phyloP scores from a whole-genome alignment of 2,888 invertebrate genomes.

The Automeris io region DNA sequence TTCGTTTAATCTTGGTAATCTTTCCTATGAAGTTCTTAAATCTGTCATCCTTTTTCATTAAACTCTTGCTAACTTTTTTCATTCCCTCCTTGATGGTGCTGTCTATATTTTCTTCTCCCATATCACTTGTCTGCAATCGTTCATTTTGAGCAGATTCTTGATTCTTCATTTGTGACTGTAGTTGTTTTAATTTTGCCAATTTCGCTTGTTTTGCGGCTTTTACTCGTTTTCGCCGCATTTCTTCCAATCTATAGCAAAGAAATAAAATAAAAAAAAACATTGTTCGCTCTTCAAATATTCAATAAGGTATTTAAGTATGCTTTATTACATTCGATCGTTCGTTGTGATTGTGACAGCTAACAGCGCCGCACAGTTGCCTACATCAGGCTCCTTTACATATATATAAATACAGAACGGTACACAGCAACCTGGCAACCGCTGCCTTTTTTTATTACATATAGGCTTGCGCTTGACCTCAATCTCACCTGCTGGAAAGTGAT shows the following conservation, averaged over 20 bases:
- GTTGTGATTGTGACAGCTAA: no score
- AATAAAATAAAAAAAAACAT: background rate
- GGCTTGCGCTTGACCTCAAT: no score
- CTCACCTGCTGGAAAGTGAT: no score
- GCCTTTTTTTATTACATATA: no score
- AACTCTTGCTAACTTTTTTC: conserved; percentile 55
- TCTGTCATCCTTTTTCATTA: conserved; percentile 68
- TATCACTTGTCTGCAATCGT: conserved; percentile 26
- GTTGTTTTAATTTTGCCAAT: conserved; percentile 52
- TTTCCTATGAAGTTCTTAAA: conserved; percentile 69
- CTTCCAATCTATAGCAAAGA: conserved; percentile 46
- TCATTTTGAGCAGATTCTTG: conserved; percentile 25
- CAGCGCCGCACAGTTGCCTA: no score
- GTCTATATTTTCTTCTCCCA: conserved; percentile 45
- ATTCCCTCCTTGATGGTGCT: conserved; percentile 46
- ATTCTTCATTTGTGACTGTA: conserved; percentile 44
- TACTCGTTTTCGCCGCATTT: conserved; percentile 60
- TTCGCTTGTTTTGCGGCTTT: conserved; percentile 64
- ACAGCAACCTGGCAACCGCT: no score
- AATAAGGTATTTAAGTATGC: no score
- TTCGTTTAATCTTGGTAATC: conserved; percentile 59
- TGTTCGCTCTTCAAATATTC: no score
- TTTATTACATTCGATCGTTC: no score
- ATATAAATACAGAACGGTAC: no score
- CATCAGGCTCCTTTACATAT: no score